Base-by-base conservation (phyloP, 2,113 vertebrate species). In the Trogon melanurus region DNA sequence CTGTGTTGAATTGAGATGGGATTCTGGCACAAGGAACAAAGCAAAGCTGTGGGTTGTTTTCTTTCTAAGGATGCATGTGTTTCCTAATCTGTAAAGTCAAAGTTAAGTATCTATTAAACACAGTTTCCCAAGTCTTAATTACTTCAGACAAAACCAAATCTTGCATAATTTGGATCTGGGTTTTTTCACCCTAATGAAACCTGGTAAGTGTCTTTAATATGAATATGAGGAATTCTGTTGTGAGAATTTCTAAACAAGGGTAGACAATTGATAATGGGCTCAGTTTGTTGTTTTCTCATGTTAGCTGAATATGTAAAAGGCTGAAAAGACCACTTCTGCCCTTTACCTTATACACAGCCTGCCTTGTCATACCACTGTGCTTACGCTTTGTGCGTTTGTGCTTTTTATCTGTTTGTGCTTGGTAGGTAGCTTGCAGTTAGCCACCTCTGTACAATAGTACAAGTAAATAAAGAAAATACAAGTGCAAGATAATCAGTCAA, bases 81-180 rank as follows among this genome's bases (percentile, higher is more conserved):
- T 96, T 96, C 92, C 88, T 96, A 51, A 36, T 57, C n/a, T 61
- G 38, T 69, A n/a, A 72, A 67, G 25, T 36, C 61, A 34, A 57
- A 56, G 23, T 81, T 60, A 53, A 58, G 18, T 41, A 50, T 32
- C 45, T 34, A 47, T 34, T 79, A 88, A 95, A 74, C 8, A 19
- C 27, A 29, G 10, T 75, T 93, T 95, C 83, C 91, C 60, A 56
- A 74, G 60, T 44, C 6, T 1, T 47, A 72, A 70, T 79, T 85
- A 51, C 34, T 83, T 80, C 36, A 62, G 3, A 32, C 83, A 29
- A 56, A 88, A 62, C 7, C 67, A 75, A 34, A 60, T 73, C 36
- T n/a, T 45, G 6, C 41, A 13, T 50, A 27, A 83, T 53, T 64
- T 53, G 50, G 19, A 0, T 16, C 54, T 41, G 17, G 0, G 16